phyloP scores from a whole-genome alignment of 2,113 vertebrate genomes.

The Podiceps cristatus region DNA sequence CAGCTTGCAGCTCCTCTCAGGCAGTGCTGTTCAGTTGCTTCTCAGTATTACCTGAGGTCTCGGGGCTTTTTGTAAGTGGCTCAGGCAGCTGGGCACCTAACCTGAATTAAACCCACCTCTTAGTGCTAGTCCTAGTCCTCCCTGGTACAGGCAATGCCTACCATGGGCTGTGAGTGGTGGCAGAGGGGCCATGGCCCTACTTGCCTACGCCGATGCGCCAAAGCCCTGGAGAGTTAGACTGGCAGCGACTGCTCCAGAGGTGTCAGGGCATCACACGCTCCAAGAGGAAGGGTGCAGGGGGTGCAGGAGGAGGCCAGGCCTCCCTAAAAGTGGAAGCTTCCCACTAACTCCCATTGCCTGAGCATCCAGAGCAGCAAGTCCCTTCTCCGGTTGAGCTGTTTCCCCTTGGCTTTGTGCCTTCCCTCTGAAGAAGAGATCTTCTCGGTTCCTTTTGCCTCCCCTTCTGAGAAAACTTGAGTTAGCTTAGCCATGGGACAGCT shows the following conservation, averaged over 20 bases:
- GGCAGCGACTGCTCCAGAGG: not conserved
- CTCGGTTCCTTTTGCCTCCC: not conserved
- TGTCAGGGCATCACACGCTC: not conserved
- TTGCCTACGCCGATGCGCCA: not conserved
- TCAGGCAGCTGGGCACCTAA: not conserved
- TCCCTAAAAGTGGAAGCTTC: not conserved
- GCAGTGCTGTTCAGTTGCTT: not conserved
- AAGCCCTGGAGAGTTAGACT: not conserved
- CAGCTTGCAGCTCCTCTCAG: not conserved
- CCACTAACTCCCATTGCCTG: not conserved
- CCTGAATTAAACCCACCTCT: not conserved
- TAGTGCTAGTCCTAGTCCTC: not conserved
- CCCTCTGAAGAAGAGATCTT: not conserved
- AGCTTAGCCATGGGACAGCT: not conserved
- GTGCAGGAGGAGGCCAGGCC: not conserved
- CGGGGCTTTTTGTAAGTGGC: not conserved
- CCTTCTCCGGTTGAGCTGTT: not conserved
- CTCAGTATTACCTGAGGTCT: not conserved
- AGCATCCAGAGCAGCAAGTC: not conserved
- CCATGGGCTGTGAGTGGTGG: not conserved
- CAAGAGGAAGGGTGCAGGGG: not conserved
- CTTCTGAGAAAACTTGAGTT: not conserved
- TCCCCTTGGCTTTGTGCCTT: not conserved
- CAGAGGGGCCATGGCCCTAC: not conserved
- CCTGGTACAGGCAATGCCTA: too few species aligned